Percentiles rank a stretch among this genome's conserved stretches.
Conservation (phyloP, 2,113 vertebrate species). For the Pachypanchax playfairii region DNA sequence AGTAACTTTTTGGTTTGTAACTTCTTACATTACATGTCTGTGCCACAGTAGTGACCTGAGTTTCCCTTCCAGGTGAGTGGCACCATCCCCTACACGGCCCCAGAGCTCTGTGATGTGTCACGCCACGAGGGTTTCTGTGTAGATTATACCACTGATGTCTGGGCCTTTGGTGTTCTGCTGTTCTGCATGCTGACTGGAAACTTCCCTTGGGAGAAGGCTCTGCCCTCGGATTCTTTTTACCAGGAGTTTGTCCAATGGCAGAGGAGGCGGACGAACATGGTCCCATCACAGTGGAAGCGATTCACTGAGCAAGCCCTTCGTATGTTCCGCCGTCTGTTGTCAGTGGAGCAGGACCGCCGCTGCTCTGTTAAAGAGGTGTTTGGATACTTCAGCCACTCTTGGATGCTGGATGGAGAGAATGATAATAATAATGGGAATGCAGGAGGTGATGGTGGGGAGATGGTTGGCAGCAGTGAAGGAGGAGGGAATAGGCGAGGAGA, state of each 20-base stretch:
- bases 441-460: slow-evolving; percentile 20
- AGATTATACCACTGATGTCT: slow-evolving; percentile 85
- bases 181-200: slow-evolving; percentile 88
- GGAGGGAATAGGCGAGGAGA: slow-evolving; percentile 58
- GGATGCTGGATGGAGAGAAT: slow-evolving; percentile 82
- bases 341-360: slow-evolving; percentile 81
- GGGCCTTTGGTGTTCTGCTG: slow-evolving; percentile 87
- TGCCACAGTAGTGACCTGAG: not conserved
- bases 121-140: slow-evolving; percentile 84
- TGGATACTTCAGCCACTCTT: slow-evolving; percentile 82
- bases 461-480: slow-evolving; percentile 27
- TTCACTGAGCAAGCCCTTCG: slow-evolving; percentile 84
- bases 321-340: slow-evolving; percentile 85
- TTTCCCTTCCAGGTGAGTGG: slow-evolving; percentile 75
- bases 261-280: slow-evolving; percentile 70
- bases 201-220: slow-evolving; percentile 88
- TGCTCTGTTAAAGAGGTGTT: slow-evolving; percentile 86
- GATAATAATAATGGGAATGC: slow-evolving; percentile 64
- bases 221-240: slow-evolving; percentile 84
- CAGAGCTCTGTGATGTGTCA: slow-evolving; percentile 82
- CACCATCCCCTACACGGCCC: slow-evolving; percentile 87
- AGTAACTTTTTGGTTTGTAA: slow-evolving; percentile 17
- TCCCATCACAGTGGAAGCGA: slow-evolving; percentile 86
- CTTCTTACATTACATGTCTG: not conserved
- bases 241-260: slow-evolving; percentile 87